These are phyloP conservation scores for Silvanus unidentatus DNA, from an alignment of 2,888 invertebrate genomes.

Conservation along the genomic window DNA sequence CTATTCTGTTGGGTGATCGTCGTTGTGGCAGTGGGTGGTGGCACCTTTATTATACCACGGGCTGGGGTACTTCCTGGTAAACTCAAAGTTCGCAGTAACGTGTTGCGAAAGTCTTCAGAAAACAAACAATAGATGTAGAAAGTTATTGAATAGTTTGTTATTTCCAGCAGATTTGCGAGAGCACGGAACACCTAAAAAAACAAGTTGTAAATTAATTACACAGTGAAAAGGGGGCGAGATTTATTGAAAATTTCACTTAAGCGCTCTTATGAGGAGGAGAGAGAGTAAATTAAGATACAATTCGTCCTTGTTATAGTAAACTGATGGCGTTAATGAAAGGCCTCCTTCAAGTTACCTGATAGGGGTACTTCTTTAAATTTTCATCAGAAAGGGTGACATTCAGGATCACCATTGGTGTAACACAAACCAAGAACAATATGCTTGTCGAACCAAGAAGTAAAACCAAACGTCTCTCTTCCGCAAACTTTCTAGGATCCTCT, in stretches of 20 bases:
- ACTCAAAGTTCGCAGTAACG: conserved; percentile 58
- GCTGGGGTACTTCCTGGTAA: conserved; percentile 49
- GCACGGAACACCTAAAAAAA: conserved; percentile 59
- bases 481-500: conserved; percentile 60
- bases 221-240: background rate
- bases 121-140: conserved; percentile 76
- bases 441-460: conserved; percentile 62
- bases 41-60: conserved; percentile 35
- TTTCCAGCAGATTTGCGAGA: conserved; percentile 66
- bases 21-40: conserved; percentile 41
- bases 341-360: no score
- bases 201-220: no score
- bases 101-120: conserved; percentile 70
- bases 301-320: no score
- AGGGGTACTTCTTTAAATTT: conserved; percentile 56
- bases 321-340: no score
- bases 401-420: conserved; percentile 66
- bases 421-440: conserved; percentile 61
- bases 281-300: no score
- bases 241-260: background rate
- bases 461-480: conserved; percentile 61
- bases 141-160: conserved; percentile 70
- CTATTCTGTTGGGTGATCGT: conserved; percentile 40
- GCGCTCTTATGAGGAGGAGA: no score
- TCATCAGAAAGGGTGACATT: conserved; percentile 61